phyloP scores from a whole-genome alignment of 2,888 invertebrate species.

The Siphlonurus alternatus region DNA sequence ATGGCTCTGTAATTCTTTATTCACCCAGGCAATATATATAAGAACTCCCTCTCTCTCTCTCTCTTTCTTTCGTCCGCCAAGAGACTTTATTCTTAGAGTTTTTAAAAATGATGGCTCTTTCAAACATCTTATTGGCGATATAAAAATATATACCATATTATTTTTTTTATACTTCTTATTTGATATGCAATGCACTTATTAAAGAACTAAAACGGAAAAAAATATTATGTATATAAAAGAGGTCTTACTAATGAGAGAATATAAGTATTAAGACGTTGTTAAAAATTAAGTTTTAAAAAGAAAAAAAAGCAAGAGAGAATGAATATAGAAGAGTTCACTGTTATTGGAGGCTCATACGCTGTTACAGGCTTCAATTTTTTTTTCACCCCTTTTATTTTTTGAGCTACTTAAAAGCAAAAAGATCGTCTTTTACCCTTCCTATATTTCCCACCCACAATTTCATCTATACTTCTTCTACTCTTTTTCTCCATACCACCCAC shows the following conservation, averaged over 20 bases:
- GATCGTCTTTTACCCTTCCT: background rate
- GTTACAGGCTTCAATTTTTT: background rate
- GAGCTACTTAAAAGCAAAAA: background rate
- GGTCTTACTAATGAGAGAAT: background rate
- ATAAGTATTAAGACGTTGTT: background rate
- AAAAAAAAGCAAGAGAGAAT: background rate
- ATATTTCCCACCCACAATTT: background rate
- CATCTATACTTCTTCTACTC: too few species aligned
- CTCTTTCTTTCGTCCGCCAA: too few species aligned
- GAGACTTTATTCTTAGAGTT: too few species aligned
- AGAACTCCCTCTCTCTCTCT: too few species aligned
- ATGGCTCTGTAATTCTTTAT: constrained; percentile 31
- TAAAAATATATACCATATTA: too few species aligned
- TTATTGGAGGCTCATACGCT: background rate
- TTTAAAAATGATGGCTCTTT: too few species aligned
- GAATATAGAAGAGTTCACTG: background rate
- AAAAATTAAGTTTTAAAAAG: background rate
- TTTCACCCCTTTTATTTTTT: background rate
- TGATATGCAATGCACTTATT: background rate
- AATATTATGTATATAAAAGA: background rate
- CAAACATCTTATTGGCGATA: too few species aligned
- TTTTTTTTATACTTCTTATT: background rate
- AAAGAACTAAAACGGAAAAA: background rate
- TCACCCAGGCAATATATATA: constrained; percentile 1
- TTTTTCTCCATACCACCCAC: too few species aligned